Percentiles rank a stretch among this genome's conserved stretches.
Conservation (phyloP, 1,140 invertebrate species). For the Drosophila jambulina region DNA sequence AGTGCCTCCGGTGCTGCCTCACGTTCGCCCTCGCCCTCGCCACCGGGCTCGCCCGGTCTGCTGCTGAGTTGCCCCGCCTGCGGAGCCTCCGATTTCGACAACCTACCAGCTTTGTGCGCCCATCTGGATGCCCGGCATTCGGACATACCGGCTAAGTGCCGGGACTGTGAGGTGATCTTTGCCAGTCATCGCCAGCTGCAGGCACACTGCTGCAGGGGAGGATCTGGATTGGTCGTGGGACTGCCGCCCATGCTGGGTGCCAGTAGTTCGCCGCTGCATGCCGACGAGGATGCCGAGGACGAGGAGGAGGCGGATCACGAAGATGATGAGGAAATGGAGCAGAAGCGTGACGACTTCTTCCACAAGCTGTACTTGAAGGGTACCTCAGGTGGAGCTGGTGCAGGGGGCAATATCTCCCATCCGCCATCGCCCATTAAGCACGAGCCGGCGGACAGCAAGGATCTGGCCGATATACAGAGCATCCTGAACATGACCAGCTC, state of each 20-base stretch:
- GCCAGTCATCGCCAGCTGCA: conserved; percentile 90
- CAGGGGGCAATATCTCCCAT: conserved; percentile 11
- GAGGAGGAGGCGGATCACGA: conserved; percentile 31
- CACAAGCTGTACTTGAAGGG: conserved; percentile 91
- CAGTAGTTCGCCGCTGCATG: conserved; percentile 58
- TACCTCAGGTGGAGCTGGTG: conserved; percentile 73
- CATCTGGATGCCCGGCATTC: conserved; percentile 91
- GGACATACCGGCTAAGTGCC: conserved; percentile 89
- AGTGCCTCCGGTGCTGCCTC: conserved; percentile 45
- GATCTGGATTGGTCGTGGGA: neutral
- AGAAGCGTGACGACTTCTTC: conserved; percentile 91
- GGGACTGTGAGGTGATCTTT: conserved; percentile 89
- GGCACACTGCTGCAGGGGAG: conserved; percentile 85
- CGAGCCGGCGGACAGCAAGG: conserved; percentile 85
- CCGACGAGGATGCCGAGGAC: conserved; percentile 24
- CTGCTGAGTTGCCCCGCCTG: conserved; percentile 87
- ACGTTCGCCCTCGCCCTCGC: conserved; percentile 25
- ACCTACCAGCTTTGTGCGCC: conserved; percentile 87
- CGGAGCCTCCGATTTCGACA: conserved; percentile 87
- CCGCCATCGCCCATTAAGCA: conserved; percentile 68
- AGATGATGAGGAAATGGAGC: conserved; percentile 15
- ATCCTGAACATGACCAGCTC: conserved; percentile 91
- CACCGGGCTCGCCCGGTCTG: conserved; percentile 3
- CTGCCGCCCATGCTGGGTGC: conserved; percentile 53
- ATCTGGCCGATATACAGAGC: conserved; percentile 93